Evolutionary conservation across 2,888 invertebrate genomes (phyloP), one percentile per base, ranked within the genome.

Genomic region (Buathra laborator): DNA sequence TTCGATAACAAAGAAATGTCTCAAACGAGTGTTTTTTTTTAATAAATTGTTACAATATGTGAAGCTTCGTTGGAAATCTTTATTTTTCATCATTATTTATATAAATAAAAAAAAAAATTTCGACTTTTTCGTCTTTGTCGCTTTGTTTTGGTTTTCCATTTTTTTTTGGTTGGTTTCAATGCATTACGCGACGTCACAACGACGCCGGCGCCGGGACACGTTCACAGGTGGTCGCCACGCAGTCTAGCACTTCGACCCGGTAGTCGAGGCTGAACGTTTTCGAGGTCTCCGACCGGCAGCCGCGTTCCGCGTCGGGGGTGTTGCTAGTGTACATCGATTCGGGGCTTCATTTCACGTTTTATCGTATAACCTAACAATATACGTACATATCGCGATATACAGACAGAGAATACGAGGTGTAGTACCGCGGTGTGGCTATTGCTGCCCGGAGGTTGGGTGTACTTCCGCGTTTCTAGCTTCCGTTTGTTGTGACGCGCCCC

Each of bases 141-240:
- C 37, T 5, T 37, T 37, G 37, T 37, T 37, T 37, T 37, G 37
- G 5, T 37, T 37, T 37, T 37, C 37, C 37, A 44, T 24, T 44
- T 44, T 43, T 62, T 62, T 74, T 74, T 74, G 32, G 46, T 74
- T 48, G 72, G 24, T 56, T 24, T 44, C 29, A 59, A n/a, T 16
- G 43, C 19, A 16, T 59, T 62, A 16, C 29, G 51, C 9, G 48
- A 48, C 68, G 70, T 71, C 62, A 68, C 44, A 68, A 66, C 91
- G 92, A 92, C 92, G 91, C 92, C 90, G 91, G 91, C 92, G 92
- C 90, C 89, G 87, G 83, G 87, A 84, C 86, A 85, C 86, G 91
- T 87, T 92, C 90, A 92, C 92, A 92, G 92, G 92, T 92, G 92
- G 92, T 92, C 92, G 92, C 91, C 92, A 92, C 91, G 92, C 92